These are phyloP conservation scores for Bombus affinis DNA, from an alignment of 1,140 invertebrate genomes.

Conservation along the genomic window DNA sequence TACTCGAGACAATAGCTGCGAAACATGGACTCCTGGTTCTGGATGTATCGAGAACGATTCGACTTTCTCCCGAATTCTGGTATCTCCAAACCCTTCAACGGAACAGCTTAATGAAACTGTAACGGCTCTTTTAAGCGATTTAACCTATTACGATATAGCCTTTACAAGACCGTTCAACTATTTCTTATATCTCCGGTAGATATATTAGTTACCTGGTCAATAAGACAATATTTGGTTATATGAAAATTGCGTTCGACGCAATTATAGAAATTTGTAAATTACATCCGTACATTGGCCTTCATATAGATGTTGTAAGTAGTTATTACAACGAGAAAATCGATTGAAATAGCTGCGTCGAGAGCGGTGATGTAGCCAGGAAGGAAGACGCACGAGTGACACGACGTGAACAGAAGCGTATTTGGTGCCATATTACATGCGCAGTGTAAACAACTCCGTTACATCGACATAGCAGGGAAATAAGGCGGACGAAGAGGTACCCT, in stretches of 20 bases:
- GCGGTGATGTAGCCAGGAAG: background rate
- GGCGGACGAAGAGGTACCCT: constrained; percentile 74
- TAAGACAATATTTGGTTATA: background rate
- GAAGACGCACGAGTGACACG: background rate
- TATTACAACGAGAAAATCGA: background rate
- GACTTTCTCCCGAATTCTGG: constrained; percentile 51
- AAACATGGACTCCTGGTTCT: constrained; percentile 68
- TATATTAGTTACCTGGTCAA: accelerated
- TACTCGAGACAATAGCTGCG: constrained; percentile 25
- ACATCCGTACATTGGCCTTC: background rate
- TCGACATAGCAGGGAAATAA: constrained; percentile 80
- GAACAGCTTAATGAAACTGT: background rate
- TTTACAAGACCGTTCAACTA: background rate
- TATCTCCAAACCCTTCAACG: background rate
- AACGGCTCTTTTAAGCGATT: background rate
- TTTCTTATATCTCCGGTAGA: background rate
- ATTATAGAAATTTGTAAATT: constrained; percentile 34
- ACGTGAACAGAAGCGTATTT: constrained; percentile 53
- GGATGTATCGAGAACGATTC: constrained; percentile 73
- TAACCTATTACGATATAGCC: no score
- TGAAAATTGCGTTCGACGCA: background rate
- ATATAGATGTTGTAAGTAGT: background rate
- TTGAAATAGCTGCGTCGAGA: background rate
- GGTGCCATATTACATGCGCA: constrained; percentile 82
- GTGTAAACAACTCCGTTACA: constrained; percentile 84